phyloP scores from a whole-genome alignment of 2,797 vertebrate species.

The Lagodon rhomboides region DNA sequence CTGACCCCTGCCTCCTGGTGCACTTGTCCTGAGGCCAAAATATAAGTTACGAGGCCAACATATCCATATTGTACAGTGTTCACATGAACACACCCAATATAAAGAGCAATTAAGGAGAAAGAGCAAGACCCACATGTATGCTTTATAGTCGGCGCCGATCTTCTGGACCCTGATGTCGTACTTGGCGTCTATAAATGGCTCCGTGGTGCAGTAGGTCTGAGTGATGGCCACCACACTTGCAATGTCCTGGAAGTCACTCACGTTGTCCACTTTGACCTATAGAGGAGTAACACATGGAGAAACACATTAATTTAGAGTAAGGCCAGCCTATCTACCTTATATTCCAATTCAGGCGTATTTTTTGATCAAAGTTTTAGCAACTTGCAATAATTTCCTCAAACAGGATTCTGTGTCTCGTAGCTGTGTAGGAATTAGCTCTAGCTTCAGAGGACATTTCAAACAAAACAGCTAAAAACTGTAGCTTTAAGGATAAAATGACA shows the following conservation, averaged over 20 bases:
- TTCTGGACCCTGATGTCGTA: slow-evolving; percentile 99
- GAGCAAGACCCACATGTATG: slow-evolving; percentile 91
- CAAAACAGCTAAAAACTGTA: not conserved
- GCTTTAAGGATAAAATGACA: not conserved
- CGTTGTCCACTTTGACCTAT: slow-evolving; percentile 98
- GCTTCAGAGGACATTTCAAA: not conserved
- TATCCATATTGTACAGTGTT: not conserved
- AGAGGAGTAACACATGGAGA: slow-evolving; percentile 19
- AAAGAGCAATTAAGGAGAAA: not conserved
- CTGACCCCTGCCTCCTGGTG: not conserved
- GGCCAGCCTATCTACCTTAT: too few relatives aligned
- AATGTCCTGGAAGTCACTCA: slow-evolving; percentile 99
- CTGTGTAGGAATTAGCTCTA: not conserved
- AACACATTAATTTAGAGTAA: not conserved
- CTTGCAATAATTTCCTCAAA: too few relatives aligned
- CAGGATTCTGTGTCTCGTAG: not conserved
- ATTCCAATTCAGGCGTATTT: not conserved
- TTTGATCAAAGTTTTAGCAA: not conserved
- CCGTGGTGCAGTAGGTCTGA: slow-evolving; percentile 98
- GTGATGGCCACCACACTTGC: slow-evolving; percentile 99
- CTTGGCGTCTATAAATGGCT: slow-evolving; percentile 97
- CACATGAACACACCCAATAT: not conserved
- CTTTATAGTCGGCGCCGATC: slow-evolving; percentile 97
- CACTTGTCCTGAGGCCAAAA: not conserved
- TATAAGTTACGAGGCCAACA: not conserved